Evolutionary conservation across 2,797 vertebrate genomes (phyloP), one percentile per base, ranked within the genome.

Genomic region (Kryptolebias ocellatus): DNA sequence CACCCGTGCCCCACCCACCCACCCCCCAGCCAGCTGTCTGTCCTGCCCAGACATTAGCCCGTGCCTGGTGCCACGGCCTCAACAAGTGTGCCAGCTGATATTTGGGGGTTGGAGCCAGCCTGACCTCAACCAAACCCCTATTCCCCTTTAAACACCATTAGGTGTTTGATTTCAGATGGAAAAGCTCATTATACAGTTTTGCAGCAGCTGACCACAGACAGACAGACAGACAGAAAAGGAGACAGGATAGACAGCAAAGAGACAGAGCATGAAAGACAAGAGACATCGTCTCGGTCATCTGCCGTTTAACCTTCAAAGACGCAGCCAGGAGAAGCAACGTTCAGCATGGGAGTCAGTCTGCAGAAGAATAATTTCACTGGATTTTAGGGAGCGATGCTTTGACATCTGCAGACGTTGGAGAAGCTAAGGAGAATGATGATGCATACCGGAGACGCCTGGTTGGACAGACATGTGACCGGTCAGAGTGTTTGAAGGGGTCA

Each of bases 81-180:
- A 63, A 79, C 61, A 52, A 60, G 73, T 37, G 51, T 83, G 85
- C 89, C 90, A 89, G 87, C 90, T 90, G 89, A 90, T 89, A 73
- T 57, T 28, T 50, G 75, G 81, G 76, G 14, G 66, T 69, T 78
- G 82, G 70, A 85, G 77, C 73, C 75, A 51, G 74, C 45, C 70
- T 84, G 78, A 83, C 80, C 86, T 71, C 28, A 63, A 62, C 64
- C 79, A 68, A 78, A 80, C 74, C 78, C 54, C 60, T 53, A 70
- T 34, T 45, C 57, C 34, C 66, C 65, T 87, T 85, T 83, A 86
- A 88, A 71, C 70, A 70, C 73, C 84, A 84, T 84, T 87, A 84
- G 86, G 83, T 68, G 59, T 68, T 72, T 83, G 76, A 67, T 64
- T 73, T 75, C 52, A 69, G 62, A 91, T 79, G 89, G 83, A 90